Evolutionary conservation across 2,888 invertebrate genomes (phyloP).

Genomic region (Schizotus pectinicornis): DNA sequence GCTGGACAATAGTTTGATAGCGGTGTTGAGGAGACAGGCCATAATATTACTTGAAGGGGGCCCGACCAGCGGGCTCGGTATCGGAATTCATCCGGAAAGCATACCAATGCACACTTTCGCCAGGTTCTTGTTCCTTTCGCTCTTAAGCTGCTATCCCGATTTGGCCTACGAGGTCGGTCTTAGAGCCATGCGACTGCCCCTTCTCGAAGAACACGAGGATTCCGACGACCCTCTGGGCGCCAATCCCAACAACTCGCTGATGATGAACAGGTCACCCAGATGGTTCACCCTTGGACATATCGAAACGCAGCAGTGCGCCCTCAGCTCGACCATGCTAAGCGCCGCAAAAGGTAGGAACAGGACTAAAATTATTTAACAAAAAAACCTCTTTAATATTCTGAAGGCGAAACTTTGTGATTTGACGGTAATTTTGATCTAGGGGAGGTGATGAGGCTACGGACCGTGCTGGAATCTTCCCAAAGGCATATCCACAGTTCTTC

Average conservation of each 20-base stretch:
- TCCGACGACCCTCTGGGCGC: conserved; percentile 63
- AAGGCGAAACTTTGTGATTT: no score
- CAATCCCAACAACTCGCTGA: conserved; percentile 60
- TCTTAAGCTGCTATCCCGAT: conserved; percentile 77
- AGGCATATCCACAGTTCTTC: conserved; percentile 84
- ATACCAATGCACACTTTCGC: conserved; percentile 88
- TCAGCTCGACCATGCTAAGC: conserved; percentile 78
- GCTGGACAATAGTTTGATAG: conserved; percentile 72
- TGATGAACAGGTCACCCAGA: conserved; percentile 68
- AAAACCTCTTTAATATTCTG: no score
- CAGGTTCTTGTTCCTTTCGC: conserved; percentile 76
- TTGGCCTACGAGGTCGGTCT: conserved; percentile 81
- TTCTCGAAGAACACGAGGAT: conserved; percentile 76
- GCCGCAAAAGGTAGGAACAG: conserved; percentile 69
- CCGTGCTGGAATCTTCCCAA: conserved; percentile 79
- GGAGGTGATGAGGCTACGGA: conserved; percentile 72
- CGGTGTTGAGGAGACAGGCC: conserved; percentile 73
- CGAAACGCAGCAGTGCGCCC: conserved; percentile 80
- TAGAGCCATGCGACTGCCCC: conserved; percentile 78
- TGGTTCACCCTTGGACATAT: conserved; percentile 85
- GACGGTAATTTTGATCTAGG: conserved; percentile 49
- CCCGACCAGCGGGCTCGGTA: conserved; percentile 75
- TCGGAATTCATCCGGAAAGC: conserved; percentile 79
- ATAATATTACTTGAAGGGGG: conserved; percentile 76
- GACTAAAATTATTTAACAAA: no score